phyloP scores from a whole-genome alignment of 2,888 invertebrate species.

The Hypolimnas misippus region DNA sequence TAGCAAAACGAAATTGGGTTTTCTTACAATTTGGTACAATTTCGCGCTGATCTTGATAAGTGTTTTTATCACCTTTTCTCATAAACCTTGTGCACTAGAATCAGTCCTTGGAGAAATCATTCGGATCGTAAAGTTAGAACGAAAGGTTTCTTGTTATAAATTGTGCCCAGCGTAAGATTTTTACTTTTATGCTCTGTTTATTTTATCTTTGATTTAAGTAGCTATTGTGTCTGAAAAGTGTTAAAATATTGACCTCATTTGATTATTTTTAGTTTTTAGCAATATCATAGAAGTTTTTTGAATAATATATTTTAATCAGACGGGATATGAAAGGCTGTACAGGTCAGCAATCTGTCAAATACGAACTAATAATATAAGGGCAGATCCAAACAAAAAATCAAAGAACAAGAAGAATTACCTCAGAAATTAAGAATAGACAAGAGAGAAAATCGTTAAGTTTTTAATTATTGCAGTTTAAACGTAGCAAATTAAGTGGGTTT shows the following conservation, averaged over 20 bases:
- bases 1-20: not conserved
- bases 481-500: slow-evolving; percentile 6
- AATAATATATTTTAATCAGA: no score
- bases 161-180: not conserved
- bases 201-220: not conserved
- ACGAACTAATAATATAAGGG: not conserved
- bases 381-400: not conserved
- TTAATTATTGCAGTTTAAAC: slow-evolving; percentile 2
- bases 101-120: slow-evolving; percentile 10
- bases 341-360: no score
- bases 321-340: no score
- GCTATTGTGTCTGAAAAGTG: not conserved
- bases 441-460: not conserved
- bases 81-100: not conserved
- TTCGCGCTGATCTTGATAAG: slow-evolving; percentile 3
- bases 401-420: not conserved
- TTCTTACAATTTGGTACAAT: not conserved
- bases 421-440: not conserved
- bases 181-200: slow-evolving; percentile 4
- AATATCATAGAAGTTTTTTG: no score
- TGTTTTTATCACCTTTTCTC: slow-evolving; percentile 7
- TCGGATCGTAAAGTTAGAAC: slow-evolving; percentile 1
- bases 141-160: not conserved
- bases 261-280: not conserved
- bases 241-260: not conserved